Evolutionary conservation across 2,888 invertebrate species (phyloP).

Genomic region (Eugnorisma glareosa): DNA sequence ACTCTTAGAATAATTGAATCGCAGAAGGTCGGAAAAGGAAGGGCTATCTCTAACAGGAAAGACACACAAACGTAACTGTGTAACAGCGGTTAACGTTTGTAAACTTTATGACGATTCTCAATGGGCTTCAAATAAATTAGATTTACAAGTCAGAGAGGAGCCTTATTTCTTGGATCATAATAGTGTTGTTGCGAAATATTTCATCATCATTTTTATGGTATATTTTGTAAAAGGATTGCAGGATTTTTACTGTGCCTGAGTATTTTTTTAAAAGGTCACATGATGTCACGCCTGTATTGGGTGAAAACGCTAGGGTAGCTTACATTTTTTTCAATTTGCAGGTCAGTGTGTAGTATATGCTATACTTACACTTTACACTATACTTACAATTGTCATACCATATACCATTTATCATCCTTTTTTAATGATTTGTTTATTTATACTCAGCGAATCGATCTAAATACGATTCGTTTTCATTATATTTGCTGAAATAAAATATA

Average conservation of each 20-base stretch:
- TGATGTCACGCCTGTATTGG: too few relatives aligned
- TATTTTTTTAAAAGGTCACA: too few relatives aligned
- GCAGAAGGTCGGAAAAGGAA: conserved; percentile 13
- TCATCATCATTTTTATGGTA: neutral
- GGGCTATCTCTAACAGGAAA: conserved; percentile 21
- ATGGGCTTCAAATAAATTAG: conserved; percentile 54
- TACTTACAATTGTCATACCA: too few relatives aligned
- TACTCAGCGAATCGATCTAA: too few relatives aligned
- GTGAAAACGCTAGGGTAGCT: too few relatives aligned
- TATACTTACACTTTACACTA: too few relatives aligned
- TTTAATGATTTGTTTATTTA: too few relatives aligned
- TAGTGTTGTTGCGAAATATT: conserved; percentile 15
- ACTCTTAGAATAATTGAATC: conserved; percentile 38
- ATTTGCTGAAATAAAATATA: too few relatives aligned
- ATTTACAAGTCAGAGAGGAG: conserved; percentile 34
- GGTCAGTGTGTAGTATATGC: too few relatives aligned
- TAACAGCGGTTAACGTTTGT: conserved; percentile 49
- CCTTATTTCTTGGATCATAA: conserved; percentile 15
- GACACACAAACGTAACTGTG: conserved; percentile 45
- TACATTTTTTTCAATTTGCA: too few relatives aligned
- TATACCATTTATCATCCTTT: too few relatives aligned
- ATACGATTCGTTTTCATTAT: too few relatives aligned
- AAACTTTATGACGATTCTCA: conserved; percentile 52
- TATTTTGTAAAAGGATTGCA: conserved; percentile 11
- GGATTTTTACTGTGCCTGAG: neutral